A percentile compares a stretch with the other conserved stretches of the same genome.
Evolutionary conservation across 2,797 vertebrate species (phyloP).

Genomic region (Gobio occitaniae): DNA sequence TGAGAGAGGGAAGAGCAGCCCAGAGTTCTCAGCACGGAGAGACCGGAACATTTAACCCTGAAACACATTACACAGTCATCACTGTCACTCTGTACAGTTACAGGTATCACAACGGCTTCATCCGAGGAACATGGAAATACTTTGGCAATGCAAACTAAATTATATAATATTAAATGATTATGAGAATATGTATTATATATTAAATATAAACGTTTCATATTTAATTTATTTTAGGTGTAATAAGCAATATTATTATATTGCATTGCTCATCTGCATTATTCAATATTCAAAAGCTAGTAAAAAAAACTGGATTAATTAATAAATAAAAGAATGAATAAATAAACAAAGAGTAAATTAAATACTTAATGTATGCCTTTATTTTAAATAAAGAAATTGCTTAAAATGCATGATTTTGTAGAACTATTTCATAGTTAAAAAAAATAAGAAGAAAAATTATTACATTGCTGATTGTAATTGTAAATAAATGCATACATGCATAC

Average conservation of each 20-base stretch:
- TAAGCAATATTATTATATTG: background rate
- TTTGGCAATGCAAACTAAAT: background rate
- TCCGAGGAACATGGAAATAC: background rate
- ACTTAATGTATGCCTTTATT: background rate
- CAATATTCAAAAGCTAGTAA: background rate
- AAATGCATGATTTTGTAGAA: background rate
- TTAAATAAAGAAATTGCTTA: background rate
- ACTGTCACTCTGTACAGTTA: background rate
- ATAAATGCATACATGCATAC: background rate
- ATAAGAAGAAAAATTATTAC: background rate
- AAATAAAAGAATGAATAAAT: background rate
- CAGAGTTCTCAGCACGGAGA: conserved; percentile 59
- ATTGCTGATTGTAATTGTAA: background rate
- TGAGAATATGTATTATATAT: background rate
- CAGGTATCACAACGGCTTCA: too few species aligned
- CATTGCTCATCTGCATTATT: background rate
- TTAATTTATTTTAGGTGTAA: background rate
- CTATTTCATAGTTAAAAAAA: background rate
- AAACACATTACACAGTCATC: conserved; percentile 5
- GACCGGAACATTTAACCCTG: conserved; percentile 41
- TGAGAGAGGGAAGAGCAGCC: conserved; percentile 66
- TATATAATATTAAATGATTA: too few species aligned
- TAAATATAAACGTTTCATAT: background rate
- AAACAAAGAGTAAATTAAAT: too few species aligned
- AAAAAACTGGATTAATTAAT: too few species aligned